Percentiles rank a stretch among this genome's conserved stretches.
Conservation (phyloP, 2,888 invertebrate species). For the Callosobruchus maculatus region DNA sequence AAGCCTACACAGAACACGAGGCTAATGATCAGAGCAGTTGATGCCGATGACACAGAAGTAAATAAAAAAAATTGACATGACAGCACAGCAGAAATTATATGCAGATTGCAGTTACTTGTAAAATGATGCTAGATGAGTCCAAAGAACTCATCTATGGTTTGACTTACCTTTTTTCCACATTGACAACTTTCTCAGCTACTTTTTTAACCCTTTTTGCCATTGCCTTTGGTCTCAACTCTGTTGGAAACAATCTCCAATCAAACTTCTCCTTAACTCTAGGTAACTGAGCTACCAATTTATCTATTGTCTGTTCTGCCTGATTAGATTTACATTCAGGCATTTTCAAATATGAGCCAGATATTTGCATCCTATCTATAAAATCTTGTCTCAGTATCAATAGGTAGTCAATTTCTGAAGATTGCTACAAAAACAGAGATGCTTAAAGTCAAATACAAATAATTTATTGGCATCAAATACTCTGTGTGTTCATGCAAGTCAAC, state of each 20-base stretch:
- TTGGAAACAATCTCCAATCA: slow-evolving; percentile 62
- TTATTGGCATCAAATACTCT: no score
- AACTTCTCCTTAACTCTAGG: slow-evolving; percentile 50
- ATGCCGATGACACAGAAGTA: no score
- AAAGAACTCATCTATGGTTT: no score
- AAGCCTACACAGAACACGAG: no score
- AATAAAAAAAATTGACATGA: no score
- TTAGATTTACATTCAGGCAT: slow-evolving; percentile 49
- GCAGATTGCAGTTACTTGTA: no score
- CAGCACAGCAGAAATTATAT: no score
- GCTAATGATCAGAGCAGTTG: no score
- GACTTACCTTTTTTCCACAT: slow-evolving; percentile 27
- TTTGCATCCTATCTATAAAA: slow-evolving; percentile 66
- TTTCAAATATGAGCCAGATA: slow-evolving; percentile 62
- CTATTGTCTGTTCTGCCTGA: slow-evolving; percentile 57
- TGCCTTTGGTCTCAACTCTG: slow-evolving; percentile 58
- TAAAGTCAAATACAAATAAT: no score
- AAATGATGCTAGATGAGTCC: no score
- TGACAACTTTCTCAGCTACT: slow-evolving; percentile 26
- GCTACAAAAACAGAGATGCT: slow-evolving; percentile 29
- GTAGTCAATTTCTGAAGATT: slow-evolving; percentile 58
- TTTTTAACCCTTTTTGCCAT: slow-evolving; percentile 42
- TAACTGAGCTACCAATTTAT: slow-evolving; percentile 54
- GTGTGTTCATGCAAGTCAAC: no score
- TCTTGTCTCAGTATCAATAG: slow-evolving; percentile 69